Evolutionary conservation across 2,797 vertebrate genomes (phyloP).

Genomic region (Gymnodraco acuticeps): DNA sequence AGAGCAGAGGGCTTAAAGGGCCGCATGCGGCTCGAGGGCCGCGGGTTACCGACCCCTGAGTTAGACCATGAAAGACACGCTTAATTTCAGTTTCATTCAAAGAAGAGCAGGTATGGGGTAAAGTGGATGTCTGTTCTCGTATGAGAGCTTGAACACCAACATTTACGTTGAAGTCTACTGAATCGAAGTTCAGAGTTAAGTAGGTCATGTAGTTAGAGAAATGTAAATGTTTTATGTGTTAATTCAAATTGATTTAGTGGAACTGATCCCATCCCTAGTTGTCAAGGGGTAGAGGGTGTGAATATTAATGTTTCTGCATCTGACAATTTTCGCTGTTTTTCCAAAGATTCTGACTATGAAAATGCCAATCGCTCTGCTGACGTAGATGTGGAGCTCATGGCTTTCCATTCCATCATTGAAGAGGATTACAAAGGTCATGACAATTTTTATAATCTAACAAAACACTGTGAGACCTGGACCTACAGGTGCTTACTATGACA

Average conservation of each 20-base stretch:
- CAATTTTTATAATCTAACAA: conserved; percentile 11
- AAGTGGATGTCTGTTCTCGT: not conserved
- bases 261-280: conserved; percentile 20
- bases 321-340: conserved; percentile 34
- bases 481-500: not conserved
- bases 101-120: not conserved
- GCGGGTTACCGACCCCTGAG: too few species aligned
- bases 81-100: conserved; percentile 24
- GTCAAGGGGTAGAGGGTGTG: not conserved
- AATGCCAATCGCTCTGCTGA: conserved; percentile 83
- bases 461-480: not conserved
- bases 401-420: conserved; percentile 85
- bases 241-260: conserved; percentile 18
- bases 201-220: conserved; percentile 1
- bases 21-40: too few species aligned
- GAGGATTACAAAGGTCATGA: conserved; percentile 85
- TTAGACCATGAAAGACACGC: conserved; percentile 38
- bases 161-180: not conserved
- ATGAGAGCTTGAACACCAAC: too few species aligned
- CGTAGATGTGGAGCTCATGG: conserved; percentile 86
- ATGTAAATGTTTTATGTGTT: conserved; percentile 34
- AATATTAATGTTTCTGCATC: conserved; percentile 17
- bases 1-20: too few species aligned
- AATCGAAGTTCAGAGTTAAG: not conserved
- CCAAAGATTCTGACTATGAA: conserved; percentile 83